Base-by-base conservation (phyloP, 2,113 vertebrate genomes). In the Halcyon senegalensis region DNA sequence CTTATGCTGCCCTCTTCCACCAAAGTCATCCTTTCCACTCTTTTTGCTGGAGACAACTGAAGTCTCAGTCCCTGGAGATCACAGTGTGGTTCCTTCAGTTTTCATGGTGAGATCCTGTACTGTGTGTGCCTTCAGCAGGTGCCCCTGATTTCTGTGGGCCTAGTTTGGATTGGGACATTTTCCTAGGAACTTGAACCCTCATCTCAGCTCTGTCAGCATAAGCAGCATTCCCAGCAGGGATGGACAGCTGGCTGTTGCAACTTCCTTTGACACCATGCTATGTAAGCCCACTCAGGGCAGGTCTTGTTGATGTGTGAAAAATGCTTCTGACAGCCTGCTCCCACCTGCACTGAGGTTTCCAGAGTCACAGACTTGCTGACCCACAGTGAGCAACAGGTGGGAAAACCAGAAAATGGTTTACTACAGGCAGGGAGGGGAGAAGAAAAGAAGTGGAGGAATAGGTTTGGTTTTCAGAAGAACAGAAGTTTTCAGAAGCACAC, bases 301-400 rank as follows among this genome's bases (percentile, higher is more conserved):
- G 89, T 95, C 89, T 91, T 89, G 84, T 41, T 95, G 94, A 94
- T 93, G 81, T 73, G 87, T 91, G 87, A 96, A 97, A 93, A 96
- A 92, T 80, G 90, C 88, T 86, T 66, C 72, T 91, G 87, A 75
- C 89, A 92, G 89, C 39, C 73, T 87, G 56, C 56, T 96, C 89
- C 87, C 33, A 53, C 74, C 87, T 80, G 50, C 87, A 33, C 67
- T 41, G 84, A 48, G 55, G 31, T 33, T 83, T 76, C 74, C 91
- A 84, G 62, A 87, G 84, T 79, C 41, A 31, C 39, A 41, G 70
- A 8, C 79, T 62, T 0, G 0, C 62, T 93, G 58, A 66, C 33
- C 11, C 43, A 20, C 62, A 31, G 74, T 5, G 41, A 94, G 51
- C 8, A 93, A 25, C 24, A 43, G 44, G 2, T 33, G 46, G 37